These are phyloP conservation scores for Prosapia bicincta DNA, from an alignment of 2,888 invertebrate genomes.

Conservation along the genomic window DNA sequence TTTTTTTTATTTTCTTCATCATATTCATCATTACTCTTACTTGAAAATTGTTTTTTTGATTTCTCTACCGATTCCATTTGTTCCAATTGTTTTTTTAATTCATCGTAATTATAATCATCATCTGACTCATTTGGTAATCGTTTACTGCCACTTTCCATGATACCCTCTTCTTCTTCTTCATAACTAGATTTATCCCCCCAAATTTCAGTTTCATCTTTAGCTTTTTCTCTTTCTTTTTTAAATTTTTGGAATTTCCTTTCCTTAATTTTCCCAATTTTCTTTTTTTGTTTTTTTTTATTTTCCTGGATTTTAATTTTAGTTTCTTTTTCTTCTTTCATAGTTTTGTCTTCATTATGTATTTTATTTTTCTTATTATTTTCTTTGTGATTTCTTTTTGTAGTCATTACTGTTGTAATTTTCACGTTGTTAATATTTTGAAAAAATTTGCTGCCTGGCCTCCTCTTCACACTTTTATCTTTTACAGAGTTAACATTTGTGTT, in stretches of 20 bases:
- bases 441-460: too few relatives aligned
- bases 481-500: not conserved
- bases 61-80: not conserved
- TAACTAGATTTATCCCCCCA: too few relatives aligned
- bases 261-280: not conserved
- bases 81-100: not conserved
- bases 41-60: not conserved
- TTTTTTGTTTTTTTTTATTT: not conserved
- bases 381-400: not conserved
- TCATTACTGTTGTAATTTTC: not conserved
- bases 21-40: not conserved
- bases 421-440: too few relatives aligned
- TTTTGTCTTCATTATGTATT: not conserved
- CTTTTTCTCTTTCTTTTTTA: not conserved
- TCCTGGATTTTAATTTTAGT: not conserved
- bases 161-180: not conserved
- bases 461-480: not conserved
- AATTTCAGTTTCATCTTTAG: not conserved
- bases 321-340: not conserved
- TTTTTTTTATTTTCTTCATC: not conserved
- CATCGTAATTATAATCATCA: not conserved
- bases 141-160: not conserved
- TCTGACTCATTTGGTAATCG: not conserved
- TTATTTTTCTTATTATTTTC: not conserved
- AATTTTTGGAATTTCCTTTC: not conserved